Evolutionary conservation across 2,113 vertebrate genomes (phyloP), one percentile per base, ranked within the genome.

Genomic region (Uropsilus gracilis): DNA sequence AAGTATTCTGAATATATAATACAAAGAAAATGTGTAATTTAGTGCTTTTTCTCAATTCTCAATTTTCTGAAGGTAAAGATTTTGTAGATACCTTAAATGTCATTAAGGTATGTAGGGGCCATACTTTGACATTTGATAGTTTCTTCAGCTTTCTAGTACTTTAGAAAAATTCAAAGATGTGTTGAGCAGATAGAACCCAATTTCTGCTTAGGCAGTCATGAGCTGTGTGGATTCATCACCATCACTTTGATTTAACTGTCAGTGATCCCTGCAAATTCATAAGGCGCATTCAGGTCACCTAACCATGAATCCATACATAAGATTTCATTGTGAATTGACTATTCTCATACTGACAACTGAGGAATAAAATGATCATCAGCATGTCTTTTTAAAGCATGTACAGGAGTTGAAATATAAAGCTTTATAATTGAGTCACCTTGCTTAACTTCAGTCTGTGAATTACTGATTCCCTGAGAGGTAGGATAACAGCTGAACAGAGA

Each of bases 361-460:
- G 17, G 22, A 44, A 37, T 53, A 87, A 94, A 86, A 63, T 39
- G 24, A 72, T 89, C 89, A 82, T 55, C 50, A 94, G 61, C 28
- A 80, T 22, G 14, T 28, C 17, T 93, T 95, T 80, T 18, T 53
- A 89, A 88, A 95, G 61, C 55, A 50, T 59, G 48, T 59, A 89
- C 39, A 80, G 42, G 69, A 95, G 81, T n/a, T 84, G 71, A 48
- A 78, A 95, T 91, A 89, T 89, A 94, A 95, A 97, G 30, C 14
- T 68, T 57, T 3, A 8, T 94, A 92, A 95, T 37, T 95, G 86
- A 96, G 77, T 88, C 76, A 94, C 84, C 88, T 94, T 92, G 55
- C 48, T 88, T 93, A 95, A 97, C 94, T 96, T 93, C 84, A 64
- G 39, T 71, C 82, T 84, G 44, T 96, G 72, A 97, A 69, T 82